These are phyloP conservation scores for Oryzias celebensis DNA, from an alignment of 2,113 vertebrate genomes.

Conservation along the genomic window DNA sequence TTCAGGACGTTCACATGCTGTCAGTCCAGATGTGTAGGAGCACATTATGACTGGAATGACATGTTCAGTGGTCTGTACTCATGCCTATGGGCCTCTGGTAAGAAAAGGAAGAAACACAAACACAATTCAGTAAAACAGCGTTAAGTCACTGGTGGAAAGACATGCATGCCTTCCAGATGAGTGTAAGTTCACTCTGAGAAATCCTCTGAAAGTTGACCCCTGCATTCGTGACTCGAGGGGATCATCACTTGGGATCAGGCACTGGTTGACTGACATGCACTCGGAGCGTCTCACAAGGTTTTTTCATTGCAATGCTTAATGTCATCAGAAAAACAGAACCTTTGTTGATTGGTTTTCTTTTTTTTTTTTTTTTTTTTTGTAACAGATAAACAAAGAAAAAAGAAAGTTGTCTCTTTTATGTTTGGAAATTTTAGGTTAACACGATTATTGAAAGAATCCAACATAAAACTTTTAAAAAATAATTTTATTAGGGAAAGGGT, in stretches of 20 bases:
- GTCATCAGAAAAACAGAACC: constrained; percentile 35
- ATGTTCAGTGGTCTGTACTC: constrained; percentile 1
- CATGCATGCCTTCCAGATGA: not conserved
- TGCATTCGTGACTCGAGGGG: constrained; percentile 17
- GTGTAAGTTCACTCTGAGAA: constrained; percentile 16
- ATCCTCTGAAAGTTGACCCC: constrained; percentile 22
- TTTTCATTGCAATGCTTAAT: constrained; percentile 24
- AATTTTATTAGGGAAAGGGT: too few species aligned
- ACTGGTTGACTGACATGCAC: constrained; percentile 3
- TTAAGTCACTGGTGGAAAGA: not conserved
- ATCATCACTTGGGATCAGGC: constrained; percentile 30
- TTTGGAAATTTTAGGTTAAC: not conserved
- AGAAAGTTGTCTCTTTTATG: not conserved
- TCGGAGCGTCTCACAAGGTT: constrained; percentile 2
- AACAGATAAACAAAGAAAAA: not conserved
- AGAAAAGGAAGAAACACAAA: not conserved
- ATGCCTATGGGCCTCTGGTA: not conserved
- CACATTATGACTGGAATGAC: constrained; percentile 10
- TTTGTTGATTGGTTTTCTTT: constrained; percentile 15
- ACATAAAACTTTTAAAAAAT: too few species aligned
- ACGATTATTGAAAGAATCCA: too few species aligned
- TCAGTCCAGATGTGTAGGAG: not conserved
- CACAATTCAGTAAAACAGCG: not conserved
- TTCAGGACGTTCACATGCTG: not conserved
- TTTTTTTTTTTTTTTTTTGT: not conserved